Percentiles rank a stretch among this genome's conserved stretches.
Evolutionary conservation across 2,888 invertebrate genomes (phyloP).

Genomic region (Odontocolon sp.): DNA sequence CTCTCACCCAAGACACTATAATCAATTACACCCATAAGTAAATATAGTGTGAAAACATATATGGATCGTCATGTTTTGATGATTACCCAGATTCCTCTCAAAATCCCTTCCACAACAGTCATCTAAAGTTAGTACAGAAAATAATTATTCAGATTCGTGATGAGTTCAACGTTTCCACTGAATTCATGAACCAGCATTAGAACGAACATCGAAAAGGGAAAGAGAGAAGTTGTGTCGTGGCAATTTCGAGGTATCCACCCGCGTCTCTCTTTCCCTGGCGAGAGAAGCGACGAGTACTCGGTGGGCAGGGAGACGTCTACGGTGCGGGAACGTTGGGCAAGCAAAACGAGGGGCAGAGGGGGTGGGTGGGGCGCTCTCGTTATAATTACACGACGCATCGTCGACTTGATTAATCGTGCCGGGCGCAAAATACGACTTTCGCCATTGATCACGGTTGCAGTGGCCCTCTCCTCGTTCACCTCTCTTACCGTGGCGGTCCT

Average conservation of each 20-base stretch:
- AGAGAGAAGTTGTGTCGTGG: slow-evolving; percentile 56
- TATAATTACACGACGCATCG: slow-evolving; percentile 64
- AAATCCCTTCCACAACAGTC: slow-evolving; percentile 7
- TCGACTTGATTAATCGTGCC: slow-evolving; percentile 67
- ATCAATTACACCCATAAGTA: too few species aligned
- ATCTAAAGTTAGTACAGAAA: slow-evolving; percentile 57
- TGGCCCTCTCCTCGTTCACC: slow-evolving; percentile 53
- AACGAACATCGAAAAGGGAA: slow-evolving; percentile 39
- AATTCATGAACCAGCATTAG: slow-evolving; percentile 13
- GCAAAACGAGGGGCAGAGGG: too few species aligned
- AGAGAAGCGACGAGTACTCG: slow-evolving; percentile 11
- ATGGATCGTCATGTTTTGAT: too few species aligned
- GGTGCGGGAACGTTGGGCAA: too few species aligned
- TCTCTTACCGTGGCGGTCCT: slow-evolving; percentile 51
- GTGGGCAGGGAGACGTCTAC: too few species aligned
- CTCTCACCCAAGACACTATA: neutral
- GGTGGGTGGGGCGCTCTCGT: slow-evolving; percentile 50
- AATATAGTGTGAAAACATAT: too few species aligned
- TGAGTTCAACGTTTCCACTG: slow-evolving; percentile 52
- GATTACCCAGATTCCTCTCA: slow-evolving; percentile 18
- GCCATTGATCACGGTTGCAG: slow-evolving; percentile 67
- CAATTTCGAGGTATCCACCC: slow-evolving; percentile 61
- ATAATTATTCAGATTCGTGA: slow-evolving; percentile 60
- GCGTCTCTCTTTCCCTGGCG: slow-evolving; percentile 59
- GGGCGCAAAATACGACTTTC: slow-evolving; percentile 66